Conservation (phyloP, 2,797 vertebrate species). For the Bovichtus diacanthus region DNA sequence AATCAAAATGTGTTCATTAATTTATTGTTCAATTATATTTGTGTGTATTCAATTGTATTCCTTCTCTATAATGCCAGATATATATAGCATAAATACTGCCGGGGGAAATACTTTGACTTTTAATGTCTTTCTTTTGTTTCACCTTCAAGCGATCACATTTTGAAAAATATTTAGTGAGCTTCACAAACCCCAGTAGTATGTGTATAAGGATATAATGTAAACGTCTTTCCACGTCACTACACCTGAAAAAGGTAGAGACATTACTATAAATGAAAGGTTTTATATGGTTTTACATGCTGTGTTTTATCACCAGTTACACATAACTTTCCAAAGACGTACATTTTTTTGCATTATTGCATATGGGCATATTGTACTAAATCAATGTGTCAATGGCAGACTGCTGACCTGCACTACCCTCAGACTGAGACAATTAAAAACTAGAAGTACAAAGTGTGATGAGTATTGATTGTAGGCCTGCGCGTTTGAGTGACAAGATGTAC, state of each 20-base stretch:
- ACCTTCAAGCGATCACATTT: too few species aligned
- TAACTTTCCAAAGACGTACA: too few species aligned
- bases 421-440: background rate
- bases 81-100: background rate
- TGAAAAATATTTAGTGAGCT: background rate
- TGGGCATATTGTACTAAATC: background rate
- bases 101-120: too few species aligned
- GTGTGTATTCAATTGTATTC: too few species aligned
- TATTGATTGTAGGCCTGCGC: conserved; percentile 1
- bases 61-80: too few species aligned
- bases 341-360: too few species aligned
- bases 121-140: too few species aligned
- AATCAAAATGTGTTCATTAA: too few species aligned
- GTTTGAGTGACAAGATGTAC: background rate
- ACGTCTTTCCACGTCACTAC: fast-evolving
- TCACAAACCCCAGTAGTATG: background rate
- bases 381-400: background rate
- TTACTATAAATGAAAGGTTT: too few species aligned
- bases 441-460: background rate
- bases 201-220: background rate
- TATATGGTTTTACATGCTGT: too few species aligned
- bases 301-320: too few species aligned
- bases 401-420: background rate
- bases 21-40: background rate
- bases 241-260: too few species aligned